phyloP scores from a whole-genome alignment of 2,113 vertebrate species.

The Oreochromis niloticus region DNA sequence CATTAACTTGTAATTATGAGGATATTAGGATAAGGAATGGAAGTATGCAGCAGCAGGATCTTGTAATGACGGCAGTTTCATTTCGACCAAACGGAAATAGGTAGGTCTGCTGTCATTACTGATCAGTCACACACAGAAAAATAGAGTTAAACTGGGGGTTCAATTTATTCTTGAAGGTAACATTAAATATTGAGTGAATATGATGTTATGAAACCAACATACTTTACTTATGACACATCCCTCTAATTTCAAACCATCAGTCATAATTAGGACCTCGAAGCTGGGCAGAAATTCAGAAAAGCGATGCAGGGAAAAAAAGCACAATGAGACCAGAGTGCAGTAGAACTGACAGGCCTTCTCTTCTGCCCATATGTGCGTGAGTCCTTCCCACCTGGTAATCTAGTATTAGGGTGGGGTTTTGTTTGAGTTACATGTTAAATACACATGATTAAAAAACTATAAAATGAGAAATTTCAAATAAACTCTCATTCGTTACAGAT shows the following conservation, averaged over 20 bases:
- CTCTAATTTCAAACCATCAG: not conserved
- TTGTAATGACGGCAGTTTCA: not conserved
- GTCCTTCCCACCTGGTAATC: not conserved
- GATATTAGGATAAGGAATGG: not conserved
- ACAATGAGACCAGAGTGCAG: not conserved
- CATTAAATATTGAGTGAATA: not conserved
- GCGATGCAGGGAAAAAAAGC: fast-evolving
- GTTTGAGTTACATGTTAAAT: not conserved
- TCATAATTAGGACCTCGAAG: not conserved
- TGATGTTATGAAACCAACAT: not conserved
- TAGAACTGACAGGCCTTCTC: not conserved
- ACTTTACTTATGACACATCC: not conserved
- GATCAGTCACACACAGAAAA: not conserved
- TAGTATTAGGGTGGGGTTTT: fast-evolving
- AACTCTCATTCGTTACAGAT: not conserved
- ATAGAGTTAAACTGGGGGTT: not conserved
- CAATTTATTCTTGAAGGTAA: too few relatives aligned
- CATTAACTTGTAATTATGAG: not conserved
- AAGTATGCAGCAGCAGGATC: not conserved
- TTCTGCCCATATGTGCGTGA: not conserved
- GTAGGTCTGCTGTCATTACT: not conserved
- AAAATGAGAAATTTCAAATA: not conserved
- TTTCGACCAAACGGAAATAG: not conserved
- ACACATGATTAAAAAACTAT: not conserved
- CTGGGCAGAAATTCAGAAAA: not conserved